Evolutionary conservation across 1,140 invertebrate genomes (phyloP).

Genomic region (Globodera rostochiensis): DNA sequence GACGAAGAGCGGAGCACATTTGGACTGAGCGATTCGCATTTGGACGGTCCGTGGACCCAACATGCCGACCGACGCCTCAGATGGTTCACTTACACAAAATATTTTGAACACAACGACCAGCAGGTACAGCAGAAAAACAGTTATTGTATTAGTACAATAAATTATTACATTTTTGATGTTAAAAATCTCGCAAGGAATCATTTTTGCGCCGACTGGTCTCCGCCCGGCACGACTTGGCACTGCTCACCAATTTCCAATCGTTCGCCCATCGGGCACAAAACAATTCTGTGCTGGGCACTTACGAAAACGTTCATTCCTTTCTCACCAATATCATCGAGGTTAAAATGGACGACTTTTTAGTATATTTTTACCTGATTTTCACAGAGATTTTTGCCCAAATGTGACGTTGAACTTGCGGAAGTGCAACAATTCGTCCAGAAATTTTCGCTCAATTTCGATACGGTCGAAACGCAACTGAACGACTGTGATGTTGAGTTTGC

Average conservation of each 20-base stretch:
- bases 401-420: slow-evolving; percentile 12
- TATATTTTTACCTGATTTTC: not conserved
- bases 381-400: slow-evolving; percentile 5
- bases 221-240: slow-evolving; percentile 51
- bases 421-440: slow-evolving; percentile 18
- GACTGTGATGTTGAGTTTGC: slow-evolving; percentile 53
- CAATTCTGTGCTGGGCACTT: slow-evolving; percentile 53
- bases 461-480: not conserved
- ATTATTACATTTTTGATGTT: slow-evolving; percentile 3
- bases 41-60: slow-evolving; percentile 23
- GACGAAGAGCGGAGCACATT: slow-evolving; percentile 13
- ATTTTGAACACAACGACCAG: slow-evolving; percentile 36
- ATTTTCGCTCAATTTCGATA: slow-evolving; percentile 14
- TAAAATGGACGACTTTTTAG: not conserved
- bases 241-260: slow-evolving; percentile 59
- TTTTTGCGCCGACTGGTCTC: slow-evolving; percentile 42
- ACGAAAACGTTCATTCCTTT: slow-evolving; percentile 57
- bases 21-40: not conserved
- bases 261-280: slow-evolving; percentile 61
- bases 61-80: slow-evolving; percentile 16
- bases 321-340: slow-evolving; percentile 53
- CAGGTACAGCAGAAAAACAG: slow-evolving; percentile 27
- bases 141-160: not conserved
- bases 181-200: slow-evolving; percentile 43
- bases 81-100: slow-evolving; percentile 33